Evolutionary conservation across 2,113 vertebrate genomes (phyloP), one percentile per base, ranked within the genome.

Genomic region (Crotalus horridus): DNA sequence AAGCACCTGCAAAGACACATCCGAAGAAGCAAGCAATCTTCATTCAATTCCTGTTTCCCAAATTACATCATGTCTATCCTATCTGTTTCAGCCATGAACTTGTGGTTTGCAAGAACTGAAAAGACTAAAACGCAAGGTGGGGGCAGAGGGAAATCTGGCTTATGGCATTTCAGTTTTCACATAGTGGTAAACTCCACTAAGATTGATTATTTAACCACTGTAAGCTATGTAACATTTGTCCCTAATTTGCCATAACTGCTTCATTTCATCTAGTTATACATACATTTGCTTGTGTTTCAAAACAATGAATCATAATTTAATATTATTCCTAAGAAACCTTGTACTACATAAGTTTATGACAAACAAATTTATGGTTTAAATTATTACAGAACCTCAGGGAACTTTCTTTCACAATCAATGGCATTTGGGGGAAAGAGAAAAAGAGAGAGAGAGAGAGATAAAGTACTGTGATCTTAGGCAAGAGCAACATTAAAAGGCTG

Each of bases 311-410:
- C 96, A 96, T 96, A 96, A 96, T 96, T 96, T 96, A 97, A 96
- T 95, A 94, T 91, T 51, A 96, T 97, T 94, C 94, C 95, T 95
- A 93, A 95, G 94, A 96, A 95, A 93, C 95, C 91, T 92, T 92
- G 64, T 93, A 94, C 95, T 93, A 93, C 94, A 95, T 91, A 93
- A 96, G 94, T 95, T 95, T 96, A 95, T 97, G 94, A 94, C 95
- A 96, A 96, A 96, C 96, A 96, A 95, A 96, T 97, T 97, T 96
- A 95, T 94, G 94, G 95, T 96, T 96, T 96, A 95, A 97, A 97
- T 97, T 96, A 96, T 96, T 96, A 96, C 95, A 95, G 95, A 97
- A 95, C 90, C 96, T 96, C 0, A 0, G 96, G 93, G 95, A 91
- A 93, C 96, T 95, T 94, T 94, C 90, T 95, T 96, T 95, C 92